Evolutionary conservation across 2,888 invertebrate genomes (phyloP).

Genomic region (Agrochola macilenta): DNA sequence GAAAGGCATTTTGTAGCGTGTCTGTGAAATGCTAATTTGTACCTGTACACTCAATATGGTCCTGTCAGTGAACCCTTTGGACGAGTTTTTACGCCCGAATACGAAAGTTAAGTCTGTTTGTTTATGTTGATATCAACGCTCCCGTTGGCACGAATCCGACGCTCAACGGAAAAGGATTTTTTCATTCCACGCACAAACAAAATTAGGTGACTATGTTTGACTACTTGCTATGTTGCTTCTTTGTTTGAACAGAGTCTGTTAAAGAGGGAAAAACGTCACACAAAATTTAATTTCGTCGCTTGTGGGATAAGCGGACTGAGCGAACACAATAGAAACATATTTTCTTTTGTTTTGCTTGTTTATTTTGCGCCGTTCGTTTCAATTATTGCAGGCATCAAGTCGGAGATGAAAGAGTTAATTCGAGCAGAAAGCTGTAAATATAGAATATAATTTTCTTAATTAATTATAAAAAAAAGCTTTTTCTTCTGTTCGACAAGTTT

Average conservation of each 20-base stretch:
- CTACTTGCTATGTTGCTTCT: slow-evolving; percentile 40
- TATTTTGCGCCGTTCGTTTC: slow-evolving; percentile 28
- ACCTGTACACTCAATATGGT: slow-evolving; percentile 87
- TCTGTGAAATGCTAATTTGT: slow-evolving; percentile 89
- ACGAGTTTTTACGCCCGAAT: slow-evolving; percentile 80
- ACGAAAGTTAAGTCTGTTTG: slow-evolving; percentile 81
- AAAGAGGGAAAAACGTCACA: slow-evolving; percentile 30
- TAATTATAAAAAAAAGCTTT: slow-evolving; percentile 6
- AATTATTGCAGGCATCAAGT: slow-evolving; percentile 30
- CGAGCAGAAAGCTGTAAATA: slow-evolving; percentile 6
- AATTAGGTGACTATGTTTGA: slow-evolving; percentile 57
- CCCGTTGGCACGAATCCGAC: slow-evolving; percentile 54
- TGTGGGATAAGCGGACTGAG: slow-evolving; percentile 27
- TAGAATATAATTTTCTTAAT: slow-evolving; percentile 2
- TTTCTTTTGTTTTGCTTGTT: slow-evolving; percentile 42
- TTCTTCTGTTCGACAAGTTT: background rate
- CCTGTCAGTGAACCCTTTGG: slow-evolving; percentile 80
- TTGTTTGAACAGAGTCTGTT: slow-evolving; percentile 37
- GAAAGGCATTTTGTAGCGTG: slow-evolving; percentile 83
- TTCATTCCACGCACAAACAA: slow-evolving; percentile 53
- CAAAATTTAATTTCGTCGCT: slow-evolving; percentile 46
- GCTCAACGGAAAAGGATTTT: slow-evolving; percentile 50
- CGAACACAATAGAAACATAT: slow-evolving; percentile 39
- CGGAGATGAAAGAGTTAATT: slow-evolving; percentile 38
- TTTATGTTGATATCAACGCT: slow-evolving; percentile 76